A percentile compares a stretch with the other conserved stretches of the same genome.
These are phyloP conservation scores for Pungitius pungitius DNA, from an alignment of 2,113 vertebrate species.

Conservation along the genomic window DNA sequence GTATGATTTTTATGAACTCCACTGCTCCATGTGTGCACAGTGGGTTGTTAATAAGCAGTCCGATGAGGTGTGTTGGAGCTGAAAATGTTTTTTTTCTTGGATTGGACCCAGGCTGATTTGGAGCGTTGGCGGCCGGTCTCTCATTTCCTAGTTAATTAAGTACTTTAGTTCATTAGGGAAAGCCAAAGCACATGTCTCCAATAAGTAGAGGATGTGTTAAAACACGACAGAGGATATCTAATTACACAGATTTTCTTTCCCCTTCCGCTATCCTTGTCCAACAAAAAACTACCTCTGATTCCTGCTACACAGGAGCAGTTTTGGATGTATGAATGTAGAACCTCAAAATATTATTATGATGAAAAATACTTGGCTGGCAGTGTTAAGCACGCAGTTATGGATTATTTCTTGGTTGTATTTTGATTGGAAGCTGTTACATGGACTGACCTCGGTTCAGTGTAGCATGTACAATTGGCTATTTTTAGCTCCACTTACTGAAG, in stretches of 20 bases:
- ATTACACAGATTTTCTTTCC: constrained; percentile 42
- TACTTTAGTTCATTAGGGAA: constrained; percentile 43
- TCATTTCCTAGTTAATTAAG: constrained; percentile 64
- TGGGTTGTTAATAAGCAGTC: not conserved
- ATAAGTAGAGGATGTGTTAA: constrained; percentile 53
- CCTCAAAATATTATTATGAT: constrained; percentile 26
- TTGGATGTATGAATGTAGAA: constrained; percentile 26
- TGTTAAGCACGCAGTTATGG: constrained; percentile 26
- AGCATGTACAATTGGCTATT: constrained; percentile 46
- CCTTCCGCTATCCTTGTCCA: constrained; percentile 22
- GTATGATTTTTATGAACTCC: constrained; percentile 9
- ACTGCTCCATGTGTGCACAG: not conserved
- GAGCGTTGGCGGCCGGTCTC: constrained; percentile 44
- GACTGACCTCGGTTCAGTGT: constrained; percentile 58
- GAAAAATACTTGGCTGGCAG: constrained; percentile 22
- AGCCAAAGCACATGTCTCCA: constrained; percentile 49
- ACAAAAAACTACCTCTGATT: constrained; percentile 40
- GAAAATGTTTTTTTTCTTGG: constrained; percentile 53
- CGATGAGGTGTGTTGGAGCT: constrained; percentile 25
- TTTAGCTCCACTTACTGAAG: constrained; percentile 37
- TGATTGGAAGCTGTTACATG: constrained; percentile 33
- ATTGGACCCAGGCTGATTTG: constrained; percentile 42
- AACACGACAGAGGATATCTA: constrained; percentile 35
- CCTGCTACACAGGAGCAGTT: constrained; percentile 23
- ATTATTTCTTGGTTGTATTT: constrained; percentile 42